These are phyloP conservation scores for Apamea epomidion DNA, from an alignment of 2,888 invertebrate genomes.

Conservation along the genomic window DNA sequence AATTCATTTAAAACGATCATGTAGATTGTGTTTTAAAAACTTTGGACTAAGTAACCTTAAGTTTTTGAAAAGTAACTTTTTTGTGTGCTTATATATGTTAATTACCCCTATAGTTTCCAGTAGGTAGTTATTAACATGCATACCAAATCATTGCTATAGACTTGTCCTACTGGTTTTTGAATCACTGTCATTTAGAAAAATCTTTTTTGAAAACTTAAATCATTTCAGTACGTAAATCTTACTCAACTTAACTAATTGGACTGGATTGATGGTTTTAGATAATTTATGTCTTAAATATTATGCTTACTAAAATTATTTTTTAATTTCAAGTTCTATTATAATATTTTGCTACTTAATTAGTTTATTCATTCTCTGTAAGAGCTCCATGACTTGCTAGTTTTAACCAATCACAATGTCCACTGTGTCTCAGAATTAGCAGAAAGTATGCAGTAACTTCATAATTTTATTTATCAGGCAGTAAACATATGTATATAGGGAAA, in stretches of 20 bases:
- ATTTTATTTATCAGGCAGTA: neutral
- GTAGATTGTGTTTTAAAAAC: slow-evolving; percentile 3
- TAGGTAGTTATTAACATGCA: slow-evolving; percentile 9
- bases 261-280: neutral
- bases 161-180: slow-evolving; percentile 34
- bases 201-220: neutral
- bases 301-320: too few species aligned
- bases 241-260: neutral
- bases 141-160: slow-evolving; percentile 10
- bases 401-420: neutral
- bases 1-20: neutral
- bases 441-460: neutral
- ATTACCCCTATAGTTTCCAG: slow-evolving; percentile 25
- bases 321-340: neutral
- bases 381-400: too few species aligned
- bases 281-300: neutral
- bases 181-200: neutral
- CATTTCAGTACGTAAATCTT: neutral
- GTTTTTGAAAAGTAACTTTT: slow-evolving; percentile 16
- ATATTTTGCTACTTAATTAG: neutral
- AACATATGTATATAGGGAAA: neutral
- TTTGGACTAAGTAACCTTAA: slow-evolving; percentile 5
- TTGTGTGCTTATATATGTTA: slow-evolving; percentile 14
- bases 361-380: neutral
- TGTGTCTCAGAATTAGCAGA: neutral